These are phyloP conservation scores for Tetheella fluctuosa DNA, from an alignment of 2,888 invertebrate genomes.

Conservation along the genomic window DNA sequence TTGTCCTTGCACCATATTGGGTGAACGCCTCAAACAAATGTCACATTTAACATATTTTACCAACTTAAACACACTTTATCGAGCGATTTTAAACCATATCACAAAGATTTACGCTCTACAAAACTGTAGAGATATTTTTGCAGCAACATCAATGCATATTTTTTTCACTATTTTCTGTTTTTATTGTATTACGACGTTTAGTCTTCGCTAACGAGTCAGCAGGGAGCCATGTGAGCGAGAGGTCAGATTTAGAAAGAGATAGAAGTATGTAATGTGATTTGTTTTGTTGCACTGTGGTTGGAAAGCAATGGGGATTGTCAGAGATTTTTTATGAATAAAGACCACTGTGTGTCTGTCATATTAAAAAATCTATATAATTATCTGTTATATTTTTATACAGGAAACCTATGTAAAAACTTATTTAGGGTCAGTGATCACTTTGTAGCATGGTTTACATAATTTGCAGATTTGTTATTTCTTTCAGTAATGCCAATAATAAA, in stretches of 20 bases:
- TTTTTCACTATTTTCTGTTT: constrained; percentile 75
- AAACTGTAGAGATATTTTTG: constrained; percentile 28
- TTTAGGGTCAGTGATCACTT: no score
- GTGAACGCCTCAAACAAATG: constrained; percentile 82
- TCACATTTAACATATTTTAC: constrained; percentile 52
- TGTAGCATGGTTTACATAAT: no score
- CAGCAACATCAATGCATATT: constrained; percentile 57
- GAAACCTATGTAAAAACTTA: no score
- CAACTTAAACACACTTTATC: constrained; percentile 21
- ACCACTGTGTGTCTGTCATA: constrained; percentile 40
- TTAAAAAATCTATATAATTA: no score
- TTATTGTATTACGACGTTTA: constrained; percentile 78
- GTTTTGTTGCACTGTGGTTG: constrained; percentile 64
- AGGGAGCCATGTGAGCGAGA: constrained; percentile 63
- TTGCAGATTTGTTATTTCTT: no score
- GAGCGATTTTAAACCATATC: constrained; percentile 37
- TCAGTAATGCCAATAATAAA: no score
- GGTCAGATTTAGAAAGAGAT: constrained; percentile 39
- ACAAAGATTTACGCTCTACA: constrained; percentile 15
- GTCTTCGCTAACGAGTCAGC: constrained; percentile 76
- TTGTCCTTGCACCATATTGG: constrained; percentile 73
- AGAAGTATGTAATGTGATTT: constrained; percentile 52
- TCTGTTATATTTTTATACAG: no score
- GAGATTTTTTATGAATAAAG: constrained; percentile 31
- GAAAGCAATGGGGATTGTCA: constrained; percentile 20